Evolutionary conservation across 64 coral and sea anemone species (phyloP).

Genomic region (Porites australiensis): DNA sequence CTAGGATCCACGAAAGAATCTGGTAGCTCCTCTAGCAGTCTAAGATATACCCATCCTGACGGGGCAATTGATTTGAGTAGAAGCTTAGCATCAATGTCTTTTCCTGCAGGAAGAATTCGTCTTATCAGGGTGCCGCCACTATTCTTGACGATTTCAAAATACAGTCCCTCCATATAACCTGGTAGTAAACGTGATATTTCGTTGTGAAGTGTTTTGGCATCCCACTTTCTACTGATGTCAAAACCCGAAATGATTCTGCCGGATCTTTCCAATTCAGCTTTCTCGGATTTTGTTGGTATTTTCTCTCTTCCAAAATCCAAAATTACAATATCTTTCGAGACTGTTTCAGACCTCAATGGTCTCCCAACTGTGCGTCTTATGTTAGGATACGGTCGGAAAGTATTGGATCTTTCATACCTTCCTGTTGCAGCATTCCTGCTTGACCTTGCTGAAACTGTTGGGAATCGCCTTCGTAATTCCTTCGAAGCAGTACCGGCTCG

Average conservation of each 20-base stretch:
- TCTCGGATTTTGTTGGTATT: too few relatives aligned
- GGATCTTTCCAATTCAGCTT: too few relatives aligned
- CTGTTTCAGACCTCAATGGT: too few relatives aligned
- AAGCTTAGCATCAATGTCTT: conserved; percentile 75
- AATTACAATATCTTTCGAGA: too few relatives aligned
- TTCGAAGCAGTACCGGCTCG: conserved; percentile 30
- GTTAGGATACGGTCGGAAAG: conserved; percentile 11
- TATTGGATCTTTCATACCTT: conserved; percentile 13
- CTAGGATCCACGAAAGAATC: conserved; percentile 42
- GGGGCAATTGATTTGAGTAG: conserved; percentile 82
- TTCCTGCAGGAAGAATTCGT: conserved; percentile 61
- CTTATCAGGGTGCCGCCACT: conserved; percentile 57
- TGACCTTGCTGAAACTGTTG: too few relatives aligned
- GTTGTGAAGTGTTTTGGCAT: too few relatives aligned
- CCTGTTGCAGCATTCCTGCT: too few relatives aligned
- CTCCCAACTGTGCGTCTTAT: too few relatives aligned
- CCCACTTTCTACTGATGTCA: too few relatives aligned
- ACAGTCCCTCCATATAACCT: conserved; percentile 64
- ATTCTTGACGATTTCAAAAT: conserved; percentile 81
- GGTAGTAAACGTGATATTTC: conserved; percentile 45
- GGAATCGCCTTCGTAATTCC: conserved; percentile 26
- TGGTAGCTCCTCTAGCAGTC: conserved; percentile 51
- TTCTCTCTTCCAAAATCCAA: too few relatives aligned
- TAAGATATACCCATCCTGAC: conserved; percentile 55
- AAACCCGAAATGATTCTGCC: too few relatives aligned